Conservation (phyloP, 2,797 vertebrate species). For the Steatocranus sp. region DNA sequence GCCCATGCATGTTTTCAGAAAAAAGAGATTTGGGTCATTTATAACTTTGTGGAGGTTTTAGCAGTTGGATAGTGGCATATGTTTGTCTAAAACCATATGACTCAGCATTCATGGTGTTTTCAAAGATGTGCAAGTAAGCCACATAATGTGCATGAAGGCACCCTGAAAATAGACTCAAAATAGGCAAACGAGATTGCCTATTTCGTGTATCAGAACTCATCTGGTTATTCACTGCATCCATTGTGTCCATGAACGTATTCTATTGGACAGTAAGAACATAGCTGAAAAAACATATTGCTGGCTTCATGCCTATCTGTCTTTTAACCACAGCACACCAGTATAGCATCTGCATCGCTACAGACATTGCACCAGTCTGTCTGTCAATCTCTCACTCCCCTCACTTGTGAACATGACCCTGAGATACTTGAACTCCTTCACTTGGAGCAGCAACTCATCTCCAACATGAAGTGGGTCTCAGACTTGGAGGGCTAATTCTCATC, state of each 20-base stretch:
- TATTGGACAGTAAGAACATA: background rate
- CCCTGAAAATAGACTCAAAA: background rate
- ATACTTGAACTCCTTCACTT: background rate
- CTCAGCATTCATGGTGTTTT: background rate
- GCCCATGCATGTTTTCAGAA: background rate
- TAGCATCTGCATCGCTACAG: background rate
- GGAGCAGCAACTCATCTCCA: background rate
- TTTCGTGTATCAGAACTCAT: background rate
- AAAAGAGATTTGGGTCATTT: background rate
- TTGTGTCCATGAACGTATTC: background rate
- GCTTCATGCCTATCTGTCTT: background rate
- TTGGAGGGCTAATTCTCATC: background rate
- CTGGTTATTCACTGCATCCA: background rate
- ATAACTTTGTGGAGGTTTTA: background rate
- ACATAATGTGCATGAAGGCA: background rate
- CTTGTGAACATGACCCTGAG: background rate
- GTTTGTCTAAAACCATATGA: background rate
- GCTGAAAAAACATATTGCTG: background rate
- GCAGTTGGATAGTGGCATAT: background rate
- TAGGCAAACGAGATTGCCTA: background rate
- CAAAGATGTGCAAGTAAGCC: background rate
- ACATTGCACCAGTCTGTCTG: background rate
- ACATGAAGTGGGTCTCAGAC: background rate
- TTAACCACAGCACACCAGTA: background rate
- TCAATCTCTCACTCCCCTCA: background rate